Percentiles rank a stretch among this genome's conserved stretches.
Conservation (phyloP, 92 coral and sea anemone genomes). For the Bergia puertoricense region DNA sequence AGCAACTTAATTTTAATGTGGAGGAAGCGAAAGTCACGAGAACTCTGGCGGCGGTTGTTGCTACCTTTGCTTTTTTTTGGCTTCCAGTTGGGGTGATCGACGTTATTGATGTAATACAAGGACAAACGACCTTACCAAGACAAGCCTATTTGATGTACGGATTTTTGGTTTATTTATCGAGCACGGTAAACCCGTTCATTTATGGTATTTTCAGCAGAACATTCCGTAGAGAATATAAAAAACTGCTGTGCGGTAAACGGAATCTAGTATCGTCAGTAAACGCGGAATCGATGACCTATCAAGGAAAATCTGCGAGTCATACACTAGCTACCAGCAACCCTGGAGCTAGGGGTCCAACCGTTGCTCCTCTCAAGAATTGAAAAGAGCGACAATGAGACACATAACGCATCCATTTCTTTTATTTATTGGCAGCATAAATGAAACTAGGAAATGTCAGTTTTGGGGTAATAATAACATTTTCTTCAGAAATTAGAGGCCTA, state of each 20-base stretch:
- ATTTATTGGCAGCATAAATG: not conserved
- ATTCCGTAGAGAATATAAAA: constrained; percentile 64
- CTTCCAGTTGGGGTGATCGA: constrained; percentile 68
- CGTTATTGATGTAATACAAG: constrained; percentile 55
- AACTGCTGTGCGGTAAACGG: constrained; percentile 14
- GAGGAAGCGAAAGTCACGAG: constrained; percentile 76
- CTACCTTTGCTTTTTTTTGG: constrained; percentile 71
- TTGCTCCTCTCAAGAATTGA: not conserved
- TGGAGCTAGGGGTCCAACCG: not conserved
- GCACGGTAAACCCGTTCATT: constrained; percentile 71
- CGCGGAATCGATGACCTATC: constrained; percentile 16
- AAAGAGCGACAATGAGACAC: not conserved
- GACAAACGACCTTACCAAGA: constrained; percentile 55
- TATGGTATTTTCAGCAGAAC: constrained; percentile 67
- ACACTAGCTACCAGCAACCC: not conserved
- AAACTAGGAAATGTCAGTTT: not conserved
- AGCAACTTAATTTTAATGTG: constrained; percentile 53
- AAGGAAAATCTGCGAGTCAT: not conserved
- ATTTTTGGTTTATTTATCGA: constrained; percentile 58
- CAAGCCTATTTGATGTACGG: constrained; percentile 62
- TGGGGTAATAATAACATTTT: not conserved
- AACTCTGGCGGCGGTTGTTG: constrained; percentile 67
- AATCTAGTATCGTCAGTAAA: constrained; percentile 7
- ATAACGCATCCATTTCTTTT: not conserved
- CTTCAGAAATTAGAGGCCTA: not conserved